These are phyloP conservation scores for Acanthosepion esculentum DNA, from an alignment of 2,888 invertebrate species.

Conservation along the genomic window DNA sequence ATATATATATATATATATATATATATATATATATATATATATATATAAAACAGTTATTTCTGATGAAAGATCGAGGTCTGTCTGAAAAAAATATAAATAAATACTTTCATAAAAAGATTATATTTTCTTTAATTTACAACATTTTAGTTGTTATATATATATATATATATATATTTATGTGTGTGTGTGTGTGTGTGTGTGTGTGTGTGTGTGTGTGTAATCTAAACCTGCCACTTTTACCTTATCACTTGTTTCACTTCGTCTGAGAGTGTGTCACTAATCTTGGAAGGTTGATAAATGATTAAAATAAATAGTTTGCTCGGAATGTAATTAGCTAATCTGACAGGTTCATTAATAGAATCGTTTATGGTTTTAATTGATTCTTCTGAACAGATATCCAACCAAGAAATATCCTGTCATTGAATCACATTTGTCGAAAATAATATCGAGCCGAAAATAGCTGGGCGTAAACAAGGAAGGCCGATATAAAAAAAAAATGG, in stretches of 20 bases:
- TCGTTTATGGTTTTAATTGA: neutral
- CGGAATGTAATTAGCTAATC: neutral
- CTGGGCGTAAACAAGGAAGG: neutral
- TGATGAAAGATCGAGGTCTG: too few relatives aligned
- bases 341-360: neutral
- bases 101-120: too few relatives aligned
- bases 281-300: neutral
- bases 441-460: neutral
- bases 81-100: too few relatives aligned
- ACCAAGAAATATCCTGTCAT: neutral
- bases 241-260: too few relatives aligned
- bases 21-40: too few relatives aligned
- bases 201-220: neutral
- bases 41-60: too few relatives aligned
- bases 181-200: too few relatives aligned
- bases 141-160: too few relatives aligned
- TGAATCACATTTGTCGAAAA: neutral
- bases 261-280: neutral
- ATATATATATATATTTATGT: conserved; percentile 33
- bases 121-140: too few relatives aligned
- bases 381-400: neutral
- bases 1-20: too few relatives aligned
- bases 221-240: neutral
- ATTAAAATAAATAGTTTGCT: neutral
- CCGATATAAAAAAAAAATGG: neutral